phyloP scores from a whole-genome alignment of 2,797 vertebrate genomes.

The Protosalanx chinensis region DNA sequence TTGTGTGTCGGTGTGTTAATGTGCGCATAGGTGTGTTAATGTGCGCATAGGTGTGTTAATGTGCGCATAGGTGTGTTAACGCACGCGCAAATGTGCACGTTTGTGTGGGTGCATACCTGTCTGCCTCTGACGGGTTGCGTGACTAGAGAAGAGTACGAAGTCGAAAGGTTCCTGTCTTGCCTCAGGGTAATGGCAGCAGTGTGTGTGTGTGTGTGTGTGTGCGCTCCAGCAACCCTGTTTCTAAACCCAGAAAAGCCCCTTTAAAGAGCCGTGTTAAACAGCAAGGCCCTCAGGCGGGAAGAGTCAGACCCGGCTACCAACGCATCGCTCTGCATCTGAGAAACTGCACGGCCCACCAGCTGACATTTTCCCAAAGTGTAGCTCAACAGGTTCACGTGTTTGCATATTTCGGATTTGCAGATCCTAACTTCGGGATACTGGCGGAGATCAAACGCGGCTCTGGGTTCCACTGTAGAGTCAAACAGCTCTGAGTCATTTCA shows the following conservation, averaged over 20 bases:
- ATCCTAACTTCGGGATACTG: no score
- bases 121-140: slow-evolving; percentile 69
- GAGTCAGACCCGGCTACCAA: slow-evolving; percentile 3
- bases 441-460: no score
- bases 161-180: slow-evolving; percentile 72
- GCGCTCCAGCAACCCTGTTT: slow-evolving; percentile 57
- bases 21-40: slow-evolving; percentile 22
- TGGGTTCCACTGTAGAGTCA: background rate
- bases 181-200: slow-evolving; percentile 70
- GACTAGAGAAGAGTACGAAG: slow-evolving; percentile 66
- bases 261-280: slow-evolving; percentile 69
- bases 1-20: slow-evolving; percentile 19
- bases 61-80: slow-evolving; percentile 21
- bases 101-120: slow-evolving; percentile 16
- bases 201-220: slow-evolving; percentile 58
- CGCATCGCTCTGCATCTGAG: no score
- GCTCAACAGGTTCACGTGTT: no score
- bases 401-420: no score
- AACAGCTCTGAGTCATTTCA: no score
- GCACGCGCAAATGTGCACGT: slow-evolving; percentile 22
- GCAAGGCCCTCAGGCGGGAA: slow-evolving; percentile 50
- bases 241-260: slow-evolving; percentile 67
- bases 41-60: slow-evolving; percentile 33
- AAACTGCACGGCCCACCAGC: no score
- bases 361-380: no score